phyloP scores from a whole-genome alignment of 2,113 vertebrate species.

The Cavia aperea region DNA sequence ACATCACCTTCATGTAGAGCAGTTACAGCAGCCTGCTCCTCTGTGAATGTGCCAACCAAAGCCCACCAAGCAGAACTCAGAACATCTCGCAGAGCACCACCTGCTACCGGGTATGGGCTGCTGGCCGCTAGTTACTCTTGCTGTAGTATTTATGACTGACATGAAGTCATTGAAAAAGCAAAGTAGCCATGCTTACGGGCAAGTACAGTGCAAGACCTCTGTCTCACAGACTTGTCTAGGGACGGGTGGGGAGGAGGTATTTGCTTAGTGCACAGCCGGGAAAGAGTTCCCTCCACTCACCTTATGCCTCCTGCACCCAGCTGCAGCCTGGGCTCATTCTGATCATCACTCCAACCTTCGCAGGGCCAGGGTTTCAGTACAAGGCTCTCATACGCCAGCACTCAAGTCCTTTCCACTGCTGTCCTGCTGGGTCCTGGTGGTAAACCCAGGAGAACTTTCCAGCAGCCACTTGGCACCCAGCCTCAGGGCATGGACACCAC shows the following conservation, averaged over 20 bases:
- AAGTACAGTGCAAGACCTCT: not conserved
- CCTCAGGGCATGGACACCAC: not conserved
- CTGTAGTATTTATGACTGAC: not conserved
- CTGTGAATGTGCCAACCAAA: not conserved
- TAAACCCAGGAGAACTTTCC: not conserved
- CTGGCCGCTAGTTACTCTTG: not conserved
- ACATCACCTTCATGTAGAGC: not conserved
- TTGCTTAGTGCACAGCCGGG: not conserved
- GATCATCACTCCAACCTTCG: not conserved
- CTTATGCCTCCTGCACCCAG: accelerated
- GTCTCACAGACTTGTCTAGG: not conserved
- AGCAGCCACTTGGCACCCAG: not conserved
- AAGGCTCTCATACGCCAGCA: not conserved
- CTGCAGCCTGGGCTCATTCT: not conserved
- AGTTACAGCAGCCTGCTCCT: not conserved
- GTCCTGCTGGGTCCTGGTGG: not conserved
- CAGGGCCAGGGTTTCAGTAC: not conserved
- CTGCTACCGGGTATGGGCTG: not conserved
- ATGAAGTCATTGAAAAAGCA: not conserved
- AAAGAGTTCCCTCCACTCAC: not conserved
- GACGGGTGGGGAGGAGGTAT: not conserved
- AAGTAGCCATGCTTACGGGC: not conserved
- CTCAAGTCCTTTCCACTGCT: slow-evolving; percentile 16
- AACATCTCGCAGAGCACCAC: not conserved
- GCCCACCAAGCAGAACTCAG: not conserved